Evolutionary conservation across 2,888 invertebrate species (phyloP).

Genomic region (Aspidiotus rigidus): DNA sequence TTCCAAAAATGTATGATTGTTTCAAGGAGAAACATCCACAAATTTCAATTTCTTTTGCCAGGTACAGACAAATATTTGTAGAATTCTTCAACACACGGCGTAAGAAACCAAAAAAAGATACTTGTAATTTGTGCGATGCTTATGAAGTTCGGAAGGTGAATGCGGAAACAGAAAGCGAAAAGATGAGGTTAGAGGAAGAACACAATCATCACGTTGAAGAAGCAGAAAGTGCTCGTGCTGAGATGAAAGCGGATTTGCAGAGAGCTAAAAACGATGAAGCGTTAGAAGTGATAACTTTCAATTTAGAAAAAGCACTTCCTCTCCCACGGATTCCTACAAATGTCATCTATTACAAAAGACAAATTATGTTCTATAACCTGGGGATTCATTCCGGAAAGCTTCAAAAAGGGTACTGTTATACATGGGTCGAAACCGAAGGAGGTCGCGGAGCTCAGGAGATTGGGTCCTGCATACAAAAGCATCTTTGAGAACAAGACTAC

Average conservation of each 20-base stretch:
- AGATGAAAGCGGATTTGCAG: not conserved
- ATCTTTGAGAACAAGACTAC: conserved; percentile 35
- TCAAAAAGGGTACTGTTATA: conserved; percentile 38
- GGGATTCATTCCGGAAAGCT: conserved; percentile 37
- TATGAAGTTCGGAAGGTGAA: too few relatives aligned
- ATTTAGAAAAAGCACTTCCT: conserved; percentile 39
- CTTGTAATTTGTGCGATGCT: too few relatives aligned
- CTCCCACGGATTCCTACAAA: conserved; percentile 38
- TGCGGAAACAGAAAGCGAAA: too few relatives aligned
- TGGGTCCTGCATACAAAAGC: conserved; percentile 37
- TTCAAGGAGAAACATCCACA: too few relatives aligned
- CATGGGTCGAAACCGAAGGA: conserved; percentile 39
- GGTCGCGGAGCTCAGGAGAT: conserved; percentile 40
- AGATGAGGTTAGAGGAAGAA: too few relatives aligned
- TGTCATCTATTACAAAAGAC: conserved; percentile 39
- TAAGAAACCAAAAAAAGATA: too few relatives aligned
- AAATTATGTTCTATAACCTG: conserved; percentile 39
- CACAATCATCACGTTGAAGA: not conserved
- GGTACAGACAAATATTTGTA: too few relatives aligned
- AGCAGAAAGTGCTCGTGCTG: not conserved
- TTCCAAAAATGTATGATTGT: too few relatives aligned
- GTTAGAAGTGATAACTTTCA: conserved; percentile 34
- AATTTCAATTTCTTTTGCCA: too few relatives aligned
- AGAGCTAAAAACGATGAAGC: conserved; percentile 16
- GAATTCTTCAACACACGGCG: too few relatives aligned